Evolutionary conservation across 2,797 vertebrate species (phyloP).

Genomic region (Catostomus latipinnis): DNA sequence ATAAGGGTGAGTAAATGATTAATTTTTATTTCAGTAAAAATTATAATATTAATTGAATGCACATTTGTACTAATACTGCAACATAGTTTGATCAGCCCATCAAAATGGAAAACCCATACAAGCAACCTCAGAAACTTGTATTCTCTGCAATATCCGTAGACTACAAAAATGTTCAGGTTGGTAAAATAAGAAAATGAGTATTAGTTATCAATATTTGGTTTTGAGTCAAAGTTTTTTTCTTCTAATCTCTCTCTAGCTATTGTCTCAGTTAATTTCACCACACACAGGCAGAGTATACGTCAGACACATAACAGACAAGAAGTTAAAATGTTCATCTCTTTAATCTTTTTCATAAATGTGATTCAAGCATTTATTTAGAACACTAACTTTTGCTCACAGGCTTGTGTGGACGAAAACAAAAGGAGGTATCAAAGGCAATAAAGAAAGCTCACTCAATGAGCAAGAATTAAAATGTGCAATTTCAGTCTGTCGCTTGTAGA

Average conservation of each 20-base stretch:
- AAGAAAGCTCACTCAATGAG: slow-evolving; percentile 89
- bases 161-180: slow-evolving; percentile 93
- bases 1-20: no score
- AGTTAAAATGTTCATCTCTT: background rate
- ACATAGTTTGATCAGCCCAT: slow-evolving; percentile 79
- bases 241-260: slow-evolving; percentile 76
- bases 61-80: slow-evolving; percentile 73
- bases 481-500: background rate
- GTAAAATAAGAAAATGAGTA: slow-evolving; percentile 39
- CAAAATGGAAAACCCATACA: slow-evolving; percentile 89
- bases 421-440: slow-evolving; percentile 87
- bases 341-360: background rate
- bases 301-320: slow-evolving; percentile 90
- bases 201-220: background rate
- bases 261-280: slow-evolving; percentile 95
- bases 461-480: slow-evolving; percentile 60
- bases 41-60: background rate
- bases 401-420: slow-evolving; percentile 89
- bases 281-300: slow-evolving; percentile 90
- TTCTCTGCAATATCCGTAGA: slow-evolving; percentile 87
- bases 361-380: background rate
- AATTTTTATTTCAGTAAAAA: no score
- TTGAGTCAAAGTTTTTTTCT: background rate
- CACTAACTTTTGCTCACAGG: slow-evolving; percentile 71
- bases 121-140: slow-evolving; percentile 82